phyloP scores from a whole-genome alignment of 2,113 vertebrate species.

The Eudyptes chrysolophus region DNA sequence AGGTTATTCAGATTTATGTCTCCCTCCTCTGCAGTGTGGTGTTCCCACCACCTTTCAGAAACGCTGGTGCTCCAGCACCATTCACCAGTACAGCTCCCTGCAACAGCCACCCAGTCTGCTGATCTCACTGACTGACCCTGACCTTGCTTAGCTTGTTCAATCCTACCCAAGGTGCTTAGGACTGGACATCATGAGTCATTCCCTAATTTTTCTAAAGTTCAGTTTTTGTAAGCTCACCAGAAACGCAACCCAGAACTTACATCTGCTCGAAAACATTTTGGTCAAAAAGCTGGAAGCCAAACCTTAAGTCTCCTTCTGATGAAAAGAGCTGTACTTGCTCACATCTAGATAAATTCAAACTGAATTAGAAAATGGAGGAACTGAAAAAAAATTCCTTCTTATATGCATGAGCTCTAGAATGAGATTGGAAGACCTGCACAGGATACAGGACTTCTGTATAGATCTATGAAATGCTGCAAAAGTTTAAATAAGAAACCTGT shows the following conservation, averaged over 20 bases:
- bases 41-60: background rate
- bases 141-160: background rate
- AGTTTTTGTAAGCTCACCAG: background rate
- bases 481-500: background rate
- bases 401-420: background rate
- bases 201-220: background rate
- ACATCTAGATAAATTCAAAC: background rate
- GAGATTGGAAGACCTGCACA: background rate
- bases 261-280: background rate
- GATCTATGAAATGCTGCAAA: background rate
- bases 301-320: background rate
- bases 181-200: background rate
- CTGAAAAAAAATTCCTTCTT: background rate
- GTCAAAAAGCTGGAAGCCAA: background rate
- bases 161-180: background rate
- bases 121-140: background rate
- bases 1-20: background rate
- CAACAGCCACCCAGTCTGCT: accelerated
- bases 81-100: background rate
- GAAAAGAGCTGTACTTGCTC: background rate
- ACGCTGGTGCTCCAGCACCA: background rate
- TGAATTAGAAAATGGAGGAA: background rate
- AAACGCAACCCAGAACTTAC: background rate
- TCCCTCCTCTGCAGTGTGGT: background rate
- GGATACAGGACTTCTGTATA: background rate